Evolutionary conservation across 2,797 vertebrate species (phyloP).

Genomic region (Coluber constrictor): DNA sequence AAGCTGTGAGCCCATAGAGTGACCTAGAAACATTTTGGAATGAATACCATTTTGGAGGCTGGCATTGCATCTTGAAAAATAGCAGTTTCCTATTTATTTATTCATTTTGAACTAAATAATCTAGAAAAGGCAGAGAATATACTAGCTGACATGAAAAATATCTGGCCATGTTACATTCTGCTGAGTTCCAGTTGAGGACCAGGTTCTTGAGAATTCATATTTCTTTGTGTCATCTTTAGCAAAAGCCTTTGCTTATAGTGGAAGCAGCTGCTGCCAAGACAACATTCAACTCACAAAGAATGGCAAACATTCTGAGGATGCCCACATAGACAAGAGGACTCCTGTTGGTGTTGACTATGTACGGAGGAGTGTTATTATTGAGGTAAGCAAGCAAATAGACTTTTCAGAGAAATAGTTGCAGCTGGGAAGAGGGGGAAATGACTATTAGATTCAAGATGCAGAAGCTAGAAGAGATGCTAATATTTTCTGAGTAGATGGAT

Average conservation of each 20-base stretch:
- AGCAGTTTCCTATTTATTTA: background rate
- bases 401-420: too few species aligned
- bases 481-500: background rate
- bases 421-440: background rate
- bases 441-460: background rate
- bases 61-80: background rate
- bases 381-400: slow-evolving; percentile 70
- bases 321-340: slow-evolving; percentile 69
- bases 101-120: background rate
- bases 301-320: slow-evolving; percentile 70
- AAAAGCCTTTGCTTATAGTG: slow-evolving; percentile 85
- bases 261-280: slow-evolving; percentile 81
- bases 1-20: background rate
- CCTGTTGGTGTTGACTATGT: slow-evolving; percentile 79
- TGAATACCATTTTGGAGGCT: background rate
- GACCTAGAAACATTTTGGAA: background rate
- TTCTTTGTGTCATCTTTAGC: slow-evolving; percentile 66
- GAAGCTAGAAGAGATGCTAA: background rate
- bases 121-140: background rate
- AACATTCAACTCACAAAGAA: slow-evolving; percentile 71
- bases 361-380: slow-evolving; percentile 81
- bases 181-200: background rate
- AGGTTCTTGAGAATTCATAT: background rate
- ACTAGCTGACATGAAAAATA: background rate
- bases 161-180: background rate